Base-by-base conservation (phyloP, 1,140 invertebrate genomes). In the Sminthurides bifidus region DNA sequence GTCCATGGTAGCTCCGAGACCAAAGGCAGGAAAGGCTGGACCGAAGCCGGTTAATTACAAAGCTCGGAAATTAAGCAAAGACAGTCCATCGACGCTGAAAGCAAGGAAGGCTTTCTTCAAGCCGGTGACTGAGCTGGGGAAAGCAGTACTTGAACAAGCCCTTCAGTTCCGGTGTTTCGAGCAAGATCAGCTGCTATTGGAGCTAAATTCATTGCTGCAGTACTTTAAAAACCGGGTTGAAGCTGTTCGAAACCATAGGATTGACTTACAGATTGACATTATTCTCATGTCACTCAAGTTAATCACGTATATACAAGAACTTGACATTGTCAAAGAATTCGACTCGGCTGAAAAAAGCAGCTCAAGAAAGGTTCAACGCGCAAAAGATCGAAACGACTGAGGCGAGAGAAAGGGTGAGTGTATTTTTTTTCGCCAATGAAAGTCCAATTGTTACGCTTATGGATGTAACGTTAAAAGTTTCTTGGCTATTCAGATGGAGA, bases 271-370 rank as follows among this genome's bases (percentile, higher is more conserved):
- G 8, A 30, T 61, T 4, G 57, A 64, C 41, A n/a, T 61, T 0
- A 54, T 59, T 8, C 19, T 64, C 2, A 59, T 59, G 53, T 40
- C 27, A 1, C 43, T 64, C 40, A 23, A 38, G 1, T 26, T 53
- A 5, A 26, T 61, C 23, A 54, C 33, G 33, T 33, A 56, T 5
- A 37, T 59, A 27, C 23, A 52, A 19, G 63, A 64, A 40, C 44
- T 64, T 8, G 54, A 61, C 12, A 61, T 64, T 29, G 56, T 50
- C 0, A 64, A 64, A 33, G 56, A 64, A 12, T 64, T 61, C 58
- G 63, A 64, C 12, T 23, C 50, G 3, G 38, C 44, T 17, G 63
- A 60, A 33, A 59, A 61, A 40, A 35, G 23, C 26, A 10, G 41
- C 61, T 44, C 2, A 52, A 15, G 58, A 60, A n/a, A 35, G 56